Percentiles rank a stretch among this genome's conserved stretches.
Conservation (phyloP, 2,113 vertebrate species). For the Thunnus maccoyii region DNA sequence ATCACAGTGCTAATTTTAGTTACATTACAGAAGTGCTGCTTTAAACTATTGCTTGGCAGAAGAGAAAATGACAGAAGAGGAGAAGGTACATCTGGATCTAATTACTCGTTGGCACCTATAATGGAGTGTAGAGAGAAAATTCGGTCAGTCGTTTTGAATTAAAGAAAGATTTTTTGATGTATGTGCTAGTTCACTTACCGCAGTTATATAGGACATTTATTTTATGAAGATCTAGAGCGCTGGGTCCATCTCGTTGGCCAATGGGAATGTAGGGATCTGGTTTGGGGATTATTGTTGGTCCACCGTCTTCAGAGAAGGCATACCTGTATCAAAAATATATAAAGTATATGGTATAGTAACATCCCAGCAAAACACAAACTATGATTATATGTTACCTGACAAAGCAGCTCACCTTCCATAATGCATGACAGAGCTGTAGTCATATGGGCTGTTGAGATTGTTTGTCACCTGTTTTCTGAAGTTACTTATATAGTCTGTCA, state of each 20-base stretch:
- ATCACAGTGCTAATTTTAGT: not conserved
- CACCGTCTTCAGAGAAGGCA: constrained; percentile 86
- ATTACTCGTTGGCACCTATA: constrained; percentile 65
- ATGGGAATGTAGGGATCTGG: constrained; percentile 85
- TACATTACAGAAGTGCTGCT: constrained; percentile 18
- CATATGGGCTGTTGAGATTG: constrained; percentile 85
- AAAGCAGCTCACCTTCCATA: constrained; percentile 82
- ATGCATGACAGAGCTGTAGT: constrained; percentile 87
- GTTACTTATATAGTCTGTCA: constrained; percentile 80
- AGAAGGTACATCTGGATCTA: constrained; percentile 2
- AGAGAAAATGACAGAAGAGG: not conserved
- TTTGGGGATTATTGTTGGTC: constrained; percentile 87
- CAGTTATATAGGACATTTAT: constrained; percentile 88
- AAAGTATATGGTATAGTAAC: not conserved
- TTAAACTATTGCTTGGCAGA: not conserved
- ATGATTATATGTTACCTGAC: constrained; percentile 16
- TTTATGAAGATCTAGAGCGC: constrained; percentile 86
- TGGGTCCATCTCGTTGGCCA: constrained; percentile 88
- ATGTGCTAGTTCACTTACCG: constrained; percentile 73
- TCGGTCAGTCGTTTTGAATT: not conserved
- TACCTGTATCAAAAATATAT: constrained; percentile 74
- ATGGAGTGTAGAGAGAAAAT: constrained; percentile 28
- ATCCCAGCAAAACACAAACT: not conserved
- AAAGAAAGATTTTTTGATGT: not conserved
- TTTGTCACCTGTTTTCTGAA: constrained; percentile 85